Base-by-base conservation (phyloP, 1,140 invertebrate species). In the Lordiphosa mommai region DNA sequence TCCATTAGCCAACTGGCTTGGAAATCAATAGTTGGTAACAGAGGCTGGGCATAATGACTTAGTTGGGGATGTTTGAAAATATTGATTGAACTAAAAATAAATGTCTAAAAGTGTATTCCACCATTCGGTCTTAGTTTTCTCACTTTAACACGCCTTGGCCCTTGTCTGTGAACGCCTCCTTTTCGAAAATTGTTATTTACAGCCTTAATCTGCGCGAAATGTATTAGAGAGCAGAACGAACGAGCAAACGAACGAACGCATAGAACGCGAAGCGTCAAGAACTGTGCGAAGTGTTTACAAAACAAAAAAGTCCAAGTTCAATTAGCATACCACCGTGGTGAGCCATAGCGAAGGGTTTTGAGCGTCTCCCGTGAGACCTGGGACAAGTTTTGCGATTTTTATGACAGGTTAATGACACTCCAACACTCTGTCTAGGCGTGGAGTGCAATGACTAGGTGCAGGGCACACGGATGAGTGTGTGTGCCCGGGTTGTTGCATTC, bases 341-440 rank as follows among this genome's bases (percentile, higher is more conserved):
- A 72, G 68, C 48, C 64, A 73, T 79, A 52, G 52, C 41, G n/a
- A 27, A 43, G 44, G 38, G 47, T 17, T 40, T 9, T 13, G 6
- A 30, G 47, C 20, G 5, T 6, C 20, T 52, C 48, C 58, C 63
- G 70, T 72, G 70, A 63, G 71, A 73, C 51, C 56, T 49, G 47
- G 29, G 44, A 46, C 27, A 58, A 50, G 58, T 69, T 69, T 60
- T 80, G 74, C 60, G 69, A 80, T 80, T 74, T 80, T 76, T 80
- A 82, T 82, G 76, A 77, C 76, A 82, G 76, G 76, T 82, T 82
- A 82, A 84, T 69, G 76, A 82, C 76, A 84, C 67, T 38, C 40
- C 12, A 12, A 27, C 9, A 23, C 23, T 10, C 9, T 9, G 56
- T 23, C 55, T 53, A 53, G 55, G 30, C 38, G 44, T n/a, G 37